Conservation (phyloP, 2,888 invertebrate species). For the Mellilla xanthometata region DNA sequence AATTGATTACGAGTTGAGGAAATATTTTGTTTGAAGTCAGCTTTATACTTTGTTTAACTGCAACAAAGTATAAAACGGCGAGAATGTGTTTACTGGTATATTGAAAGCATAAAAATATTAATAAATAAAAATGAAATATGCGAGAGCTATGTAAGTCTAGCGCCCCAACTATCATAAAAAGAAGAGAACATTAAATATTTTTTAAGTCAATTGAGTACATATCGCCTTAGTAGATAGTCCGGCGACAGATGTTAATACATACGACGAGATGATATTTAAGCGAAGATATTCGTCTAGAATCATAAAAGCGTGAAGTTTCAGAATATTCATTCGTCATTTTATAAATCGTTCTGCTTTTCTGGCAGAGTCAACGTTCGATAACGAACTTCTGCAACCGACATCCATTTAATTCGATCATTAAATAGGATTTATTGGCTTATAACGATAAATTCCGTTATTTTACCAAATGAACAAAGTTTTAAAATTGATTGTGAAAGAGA, state of each 20-base stretch:
- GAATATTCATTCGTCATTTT: constrained; percentile 1
- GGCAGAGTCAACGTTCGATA: not conserved
- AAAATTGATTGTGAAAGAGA: not conserved
- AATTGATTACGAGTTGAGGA: constrained; percentile 12
- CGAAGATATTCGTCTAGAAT: constrained; percentile 4
- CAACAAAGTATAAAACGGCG: too few species aligned
- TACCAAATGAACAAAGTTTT: not conserved
- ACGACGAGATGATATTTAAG: constrained; percentile 6
- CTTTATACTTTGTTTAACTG: too few species aligned
- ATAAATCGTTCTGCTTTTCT: constrained; percentile 2
- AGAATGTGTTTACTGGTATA: not conserved
- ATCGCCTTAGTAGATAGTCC: constrained; percentile 3
- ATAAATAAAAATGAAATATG: too few species aligned
- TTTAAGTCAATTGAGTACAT: too few species aligned
- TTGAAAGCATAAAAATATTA: too few species aligned
- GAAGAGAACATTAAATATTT: too few species aligned
- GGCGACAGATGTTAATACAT: constrained; percentile 11
- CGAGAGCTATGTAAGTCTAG: too few species aligned
- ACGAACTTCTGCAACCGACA: constrained; percentile 7
- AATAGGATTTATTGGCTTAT: constrained; percentile 3
- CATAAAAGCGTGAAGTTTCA: constrained; percentile 8
- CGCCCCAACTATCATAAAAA: too few species aligned
- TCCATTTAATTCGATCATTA: constrained; percentile 1
- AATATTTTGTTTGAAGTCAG: not conserved
- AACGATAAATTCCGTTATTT: not conserved